phyloP scores from a whole-genome alignment of 1,140 invertebrate genomes.

The Tetramorium parvispinum region DNA sequence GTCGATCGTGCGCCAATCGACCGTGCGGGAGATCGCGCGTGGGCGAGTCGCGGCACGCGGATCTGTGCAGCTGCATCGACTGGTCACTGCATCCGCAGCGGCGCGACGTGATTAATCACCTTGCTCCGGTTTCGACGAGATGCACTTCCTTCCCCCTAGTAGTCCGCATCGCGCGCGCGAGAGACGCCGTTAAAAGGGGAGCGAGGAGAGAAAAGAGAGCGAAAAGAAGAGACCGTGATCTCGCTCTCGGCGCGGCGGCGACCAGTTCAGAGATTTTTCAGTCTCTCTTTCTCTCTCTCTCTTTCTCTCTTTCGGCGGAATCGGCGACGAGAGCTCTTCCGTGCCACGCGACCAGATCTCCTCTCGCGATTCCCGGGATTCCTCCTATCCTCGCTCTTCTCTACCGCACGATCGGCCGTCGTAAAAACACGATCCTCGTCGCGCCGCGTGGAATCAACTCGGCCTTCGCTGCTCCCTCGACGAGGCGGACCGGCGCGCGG shows the following conservation, averaged over 20 bases:
- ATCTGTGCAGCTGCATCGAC: slow-evolving; percentile 60
- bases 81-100: slow-evolving; percentile 67
- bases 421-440: slow-evolving; percentile 30
- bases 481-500: neutral
- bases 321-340: neutral
- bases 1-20: neutral
- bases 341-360: neutral
- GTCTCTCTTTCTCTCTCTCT: neutral
- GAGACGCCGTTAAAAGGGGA: neutral
- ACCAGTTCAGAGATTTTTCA: slow-evolving; percentile 30
- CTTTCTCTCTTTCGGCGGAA: too few relatives aligned
- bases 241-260: neutral
- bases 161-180: neutral
- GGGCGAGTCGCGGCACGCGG: slow-evolving; percentile 43
- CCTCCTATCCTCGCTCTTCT: neutral
- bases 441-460: neutral
- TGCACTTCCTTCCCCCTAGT: neutral
- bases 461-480: neutral
- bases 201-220: neutral
- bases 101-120: slow-evolving; percentile 65
- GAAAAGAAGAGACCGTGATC: neutral
- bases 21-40: neutral
- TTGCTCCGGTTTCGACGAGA: slow-evolving; percentile 67
- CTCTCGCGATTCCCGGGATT: neutral
- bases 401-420: slow-evolving; percentile 1